Percentiles rank a stretch among this genome's conserved stretches.
Conservation (phyloP, 2,797 vertebrate species). For the Notolabrus celidotus region DNA sequence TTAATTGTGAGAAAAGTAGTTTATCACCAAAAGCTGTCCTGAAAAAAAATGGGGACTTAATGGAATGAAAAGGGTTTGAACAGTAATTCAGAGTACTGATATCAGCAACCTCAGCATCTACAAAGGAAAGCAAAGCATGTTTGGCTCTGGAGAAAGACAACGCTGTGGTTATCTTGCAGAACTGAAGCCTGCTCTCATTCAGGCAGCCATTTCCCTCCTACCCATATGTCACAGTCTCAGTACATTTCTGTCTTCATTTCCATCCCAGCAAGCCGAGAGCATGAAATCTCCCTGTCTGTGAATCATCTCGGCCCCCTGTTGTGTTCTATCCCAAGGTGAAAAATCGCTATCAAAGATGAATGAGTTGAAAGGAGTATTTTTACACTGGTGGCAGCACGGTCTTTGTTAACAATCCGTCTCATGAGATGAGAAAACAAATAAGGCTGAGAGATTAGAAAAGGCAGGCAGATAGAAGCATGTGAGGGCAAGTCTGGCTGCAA, state of each 20-base stretch:
- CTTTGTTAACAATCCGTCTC: slow-evolving; percentile 58
- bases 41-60: background rate
- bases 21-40: slow-evolving; percentile 6
- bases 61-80: slow-evolving; percentile 31
- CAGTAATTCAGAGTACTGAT: slow-evolving; percentile 15
- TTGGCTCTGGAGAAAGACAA: slow-evolving; percentile 21
- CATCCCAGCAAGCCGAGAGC: slow-evolving; percentile 43
- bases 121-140: slow-evolving; percentile 22
- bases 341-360: slow-evolving; percentile 53
- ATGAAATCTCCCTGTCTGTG: slow-evolving; percentile 54
- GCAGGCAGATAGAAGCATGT: slow-evolving; percentile 6
- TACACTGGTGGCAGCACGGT: slow-evolving; percentile 31
- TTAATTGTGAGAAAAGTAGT: background rate
- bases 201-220: slow-evolving; percentile 35
- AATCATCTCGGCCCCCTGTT: slow-evolving; percentile 56
- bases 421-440: slow-evolving; percentile 57
- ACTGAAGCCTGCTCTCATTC: slow-evolving; percentile 32
- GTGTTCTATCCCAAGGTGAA: slow-evolving; percentile 53
- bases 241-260: slow-evolving; percentile 36
- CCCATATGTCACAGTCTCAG: slow-evolving; percentile 49
- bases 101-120: slow-evolving; percentile 1
- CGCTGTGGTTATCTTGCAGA: slow-evolving; percentile 36
- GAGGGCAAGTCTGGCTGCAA: slow-evolving; percentile 8
- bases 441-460: slow-evolving; percentile 27
- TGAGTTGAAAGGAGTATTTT: slow-evolving; percentile 40